phyloP scores from a whole-genome alignment of 2,888 invertebrate genomes.

The Bhutanitis thaidina region DNA sequence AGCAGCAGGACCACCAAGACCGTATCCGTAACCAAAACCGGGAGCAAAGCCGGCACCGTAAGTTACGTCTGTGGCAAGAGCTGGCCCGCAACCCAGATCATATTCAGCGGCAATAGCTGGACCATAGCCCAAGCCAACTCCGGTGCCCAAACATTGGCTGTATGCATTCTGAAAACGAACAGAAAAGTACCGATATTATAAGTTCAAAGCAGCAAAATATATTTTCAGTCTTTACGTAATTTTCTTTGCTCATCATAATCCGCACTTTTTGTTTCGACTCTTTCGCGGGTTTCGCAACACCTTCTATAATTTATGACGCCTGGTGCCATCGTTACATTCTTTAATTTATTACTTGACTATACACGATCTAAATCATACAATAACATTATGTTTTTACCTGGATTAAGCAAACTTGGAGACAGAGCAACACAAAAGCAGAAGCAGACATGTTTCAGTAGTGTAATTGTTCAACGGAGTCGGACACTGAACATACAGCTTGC shows the following conservation, averaged over 20 bases:
- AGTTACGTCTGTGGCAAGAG: neutral
- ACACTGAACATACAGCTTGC: neutral
- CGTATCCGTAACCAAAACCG: conserved; percentile 1
- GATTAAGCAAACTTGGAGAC: neutral
- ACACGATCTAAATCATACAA: no score
- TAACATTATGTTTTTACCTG: no score
- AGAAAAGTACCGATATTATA: no score
- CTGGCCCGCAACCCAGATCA: conserved; percentile 37
- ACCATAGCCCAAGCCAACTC: conserved; percentile 1
- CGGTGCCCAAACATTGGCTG: neutral
- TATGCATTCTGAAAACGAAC: conserved; percentile 5
- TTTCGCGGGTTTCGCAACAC: no score
- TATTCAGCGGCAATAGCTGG: conserved; percentile 41
- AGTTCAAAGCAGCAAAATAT: no score
- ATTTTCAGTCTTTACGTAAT: no score
- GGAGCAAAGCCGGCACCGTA: neutral
- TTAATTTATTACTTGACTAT: no score
- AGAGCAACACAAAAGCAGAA: neutral
- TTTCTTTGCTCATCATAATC: no score
- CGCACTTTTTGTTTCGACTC: no score
- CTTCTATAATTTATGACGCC: no score
- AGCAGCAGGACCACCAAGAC: conserved; percentile 15
- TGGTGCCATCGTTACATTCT: no score
- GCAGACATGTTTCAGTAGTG: neutral
- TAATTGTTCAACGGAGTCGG: neutral